Base-by-base conservation (phyloP, 2,888 invertebrate species). In the Drosophila robusta region DNA sequence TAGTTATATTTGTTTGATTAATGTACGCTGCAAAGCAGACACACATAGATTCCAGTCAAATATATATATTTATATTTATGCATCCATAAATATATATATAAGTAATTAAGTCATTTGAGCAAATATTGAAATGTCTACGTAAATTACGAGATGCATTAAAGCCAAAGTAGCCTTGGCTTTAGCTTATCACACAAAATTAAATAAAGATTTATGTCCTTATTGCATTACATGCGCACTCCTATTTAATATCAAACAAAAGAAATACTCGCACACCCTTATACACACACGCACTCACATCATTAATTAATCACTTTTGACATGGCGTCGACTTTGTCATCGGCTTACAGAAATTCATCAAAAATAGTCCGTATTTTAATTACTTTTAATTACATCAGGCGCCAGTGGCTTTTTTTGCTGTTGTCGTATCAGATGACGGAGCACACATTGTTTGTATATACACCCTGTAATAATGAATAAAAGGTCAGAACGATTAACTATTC, bases 251-350 rank as follows among this genome's bases (percentile, higher is more conserved):
- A 56, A 52, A 52, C 57, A 68, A 60, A 69, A 18, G 42, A 3
- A 36, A n/a, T 4, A 12, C 18, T 16, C 32, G 47, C 8, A 36
- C 18, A 18, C 44, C 16, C 41, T 8, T 32, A 41, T 45, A 32
- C 50, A 29, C 14, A 18, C 29, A 44, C 11, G 22, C 16, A 34
- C 50, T 12, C 55, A 61, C 58, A 63, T 44, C 50, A 56, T 63
- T 71, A 84, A 89, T 83, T 83, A 87, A 89, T 89, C 75, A 74
- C 56, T 52, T 80, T 29, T 74, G 58, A 63, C 51, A 58, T 41
- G 51, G 14, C 56, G 54, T 49, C 68, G 47, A 60, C 74, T 70
- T 63, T 52, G 63, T 55, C 74, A 67, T 52, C 66, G 55, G 62
- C 66, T 71, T 60, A 16, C 39, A 32, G 51, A 54, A 68, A 80